phyloP scores from a whole-genome alignment of 1,140 invertebrate species.

The Drosophila pectinifera region DNA sequence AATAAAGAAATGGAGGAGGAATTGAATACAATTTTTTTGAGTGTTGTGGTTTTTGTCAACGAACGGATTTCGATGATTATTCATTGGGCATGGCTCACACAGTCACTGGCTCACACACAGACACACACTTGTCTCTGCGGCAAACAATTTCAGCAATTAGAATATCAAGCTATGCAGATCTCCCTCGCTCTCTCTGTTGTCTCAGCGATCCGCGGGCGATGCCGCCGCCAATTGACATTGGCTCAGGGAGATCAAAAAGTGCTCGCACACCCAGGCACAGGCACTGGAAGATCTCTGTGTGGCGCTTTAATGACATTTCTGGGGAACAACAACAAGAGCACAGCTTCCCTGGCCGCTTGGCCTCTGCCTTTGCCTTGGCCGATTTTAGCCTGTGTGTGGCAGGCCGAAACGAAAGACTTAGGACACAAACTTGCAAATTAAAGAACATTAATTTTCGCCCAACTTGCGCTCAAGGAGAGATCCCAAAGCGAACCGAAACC shows the following conservation, averaged over 20 bases:
- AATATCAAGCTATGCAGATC: conserved; percentile 82
- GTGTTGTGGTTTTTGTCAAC: conserved; percentile 59
- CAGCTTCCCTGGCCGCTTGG: neutral
- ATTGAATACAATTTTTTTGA: too few relatives aligned
- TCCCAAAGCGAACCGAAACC: conserved; percentile 12
- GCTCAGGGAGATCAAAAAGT: conserved; percentile 55
- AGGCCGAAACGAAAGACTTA: conserved; percentile 74
- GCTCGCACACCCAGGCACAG: conserved; percentile 59
- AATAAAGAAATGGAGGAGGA: too few relatives aligned
- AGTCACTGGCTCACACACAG: conserved; percentile 49
- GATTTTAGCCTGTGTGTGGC: conserved; percentile 68
- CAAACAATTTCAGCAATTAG: conserved; percentile 83
- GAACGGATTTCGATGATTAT: conserved; percentile 78
- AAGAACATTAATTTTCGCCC: conserved; percentile 80
- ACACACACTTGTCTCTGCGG: conserved; percentile 70
- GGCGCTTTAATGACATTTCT: conserved; percentile 81
- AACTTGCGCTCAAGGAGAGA: conserved; percentile 26
- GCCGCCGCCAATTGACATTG: conserved; percentile 77
- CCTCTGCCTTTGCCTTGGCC: neutral
- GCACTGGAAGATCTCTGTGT: conserved; percentile 50
- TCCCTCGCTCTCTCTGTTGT: conserved; percentile 36
- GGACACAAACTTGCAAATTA: conserved; percentile 83
- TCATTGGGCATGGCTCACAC: conserved; percentile 82
- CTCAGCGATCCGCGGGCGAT: conserved; percentile 46
- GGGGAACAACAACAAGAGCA: conserved; percentile 56